These are phyloP conservation scores for Dreissena polymorpha DNA, from an alignment of 1,140 invertebrate species.

Conservation along the genomic window DNA sequence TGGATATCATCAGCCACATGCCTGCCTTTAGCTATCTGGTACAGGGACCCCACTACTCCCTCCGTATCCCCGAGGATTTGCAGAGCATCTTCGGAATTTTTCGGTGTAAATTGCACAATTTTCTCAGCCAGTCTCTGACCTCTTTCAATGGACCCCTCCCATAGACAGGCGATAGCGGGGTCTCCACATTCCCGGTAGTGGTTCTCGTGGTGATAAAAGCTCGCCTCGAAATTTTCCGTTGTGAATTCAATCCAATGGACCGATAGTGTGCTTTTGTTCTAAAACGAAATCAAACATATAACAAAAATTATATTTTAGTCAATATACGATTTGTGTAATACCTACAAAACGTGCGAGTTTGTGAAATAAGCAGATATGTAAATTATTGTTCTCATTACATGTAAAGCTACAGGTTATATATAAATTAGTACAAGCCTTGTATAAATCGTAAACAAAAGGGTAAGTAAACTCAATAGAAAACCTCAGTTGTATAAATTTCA, in stretches of 20 bases:
- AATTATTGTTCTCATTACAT: too few species aligned
- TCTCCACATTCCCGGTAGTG: not conserved
- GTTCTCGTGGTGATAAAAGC: conserved; percentile 1
- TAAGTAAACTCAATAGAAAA: too few species aligned
- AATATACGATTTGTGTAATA: too few species aligned
- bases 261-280: too few species aligned
- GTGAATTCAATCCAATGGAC: too few species aligned
- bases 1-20: not conserved
- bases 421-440: too few species aligned
- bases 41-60: not conserved
- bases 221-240: not conserved
- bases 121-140: not conserved
- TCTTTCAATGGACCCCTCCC: not conserved
- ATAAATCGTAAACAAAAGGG: too few species aligned
- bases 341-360: too few species aligned
- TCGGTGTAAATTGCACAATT: not conserved
- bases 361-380: too few species aligned
- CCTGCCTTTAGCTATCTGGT: not conserved
- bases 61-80: not conserved
- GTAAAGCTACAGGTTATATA: too few species aligned
- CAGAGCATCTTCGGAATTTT: not conserved
- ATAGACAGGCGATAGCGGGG: not conserved
- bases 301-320: too few species aligned
- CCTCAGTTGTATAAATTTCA: conserved; percentile 18
- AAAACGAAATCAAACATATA: too few species aligned